A percentile compares a stretch with the other conserved stretches of the same genome.
Conservation (phyloP, 2,797 vertebrate species). For the Fundulus diaphanus region DNA sequence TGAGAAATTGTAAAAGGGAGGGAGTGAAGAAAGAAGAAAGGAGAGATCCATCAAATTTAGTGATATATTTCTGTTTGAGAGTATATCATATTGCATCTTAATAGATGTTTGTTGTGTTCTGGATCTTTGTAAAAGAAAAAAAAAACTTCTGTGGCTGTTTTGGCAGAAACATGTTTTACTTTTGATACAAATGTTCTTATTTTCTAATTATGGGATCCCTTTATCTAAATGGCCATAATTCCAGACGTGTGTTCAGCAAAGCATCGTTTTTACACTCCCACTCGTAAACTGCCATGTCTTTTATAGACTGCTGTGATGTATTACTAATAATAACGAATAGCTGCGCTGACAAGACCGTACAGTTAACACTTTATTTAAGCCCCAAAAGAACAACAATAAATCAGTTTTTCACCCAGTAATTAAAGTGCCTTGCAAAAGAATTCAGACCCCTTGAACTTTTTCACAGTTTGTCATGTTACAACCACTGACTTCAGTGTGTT, state of each 20-base stretch:
- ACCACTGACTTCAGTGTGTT: background rate
- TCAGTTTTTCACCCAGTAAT: conserved; percentile 24
- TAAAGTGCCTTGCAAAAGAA: conserved; percentile 16
- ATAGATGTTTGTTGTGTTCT: conserved; percentile 47
- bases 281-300: conserved; percentile 38
- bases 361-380: conserved; percentile 37
- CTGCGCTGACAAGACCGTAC: conserved; percentile 33
- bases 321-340: conserved; percentile 51
- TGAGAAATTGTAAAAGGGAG: conserved; percentile 39
- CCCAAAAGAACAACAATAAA: conserved; percentile 52
- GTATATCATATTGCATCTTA: conserved; percentile 37
- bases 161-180: conserved; percentile 58
- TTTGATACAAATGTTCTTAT: conserved; percentile 71
- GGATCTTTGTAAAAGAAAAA: conserved; percentile 40
- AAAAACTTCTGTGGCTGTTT: conserved; percentile 55
- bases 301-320: conserved; percentile 37
- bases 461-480: conserved; percentile 1
- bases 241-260: conserved; percentile 67
- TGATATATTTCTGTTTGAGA: conserved; percentile 44
- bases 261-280: conserved; percentile 52
- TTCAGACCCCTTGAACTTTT: background rate
- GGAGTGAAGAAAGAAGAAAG: background rate
- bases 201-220: conserved; percentile 73
- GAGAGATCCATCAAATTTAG: conserved; percentile 35
- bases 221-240: conserved; percentile 72